Percentiles rank a stretch among this genome's conserved stretches.
Conservation (phyloP, 2,797 vertebrate species). For the Macroramphosus scolopax region DNA sequence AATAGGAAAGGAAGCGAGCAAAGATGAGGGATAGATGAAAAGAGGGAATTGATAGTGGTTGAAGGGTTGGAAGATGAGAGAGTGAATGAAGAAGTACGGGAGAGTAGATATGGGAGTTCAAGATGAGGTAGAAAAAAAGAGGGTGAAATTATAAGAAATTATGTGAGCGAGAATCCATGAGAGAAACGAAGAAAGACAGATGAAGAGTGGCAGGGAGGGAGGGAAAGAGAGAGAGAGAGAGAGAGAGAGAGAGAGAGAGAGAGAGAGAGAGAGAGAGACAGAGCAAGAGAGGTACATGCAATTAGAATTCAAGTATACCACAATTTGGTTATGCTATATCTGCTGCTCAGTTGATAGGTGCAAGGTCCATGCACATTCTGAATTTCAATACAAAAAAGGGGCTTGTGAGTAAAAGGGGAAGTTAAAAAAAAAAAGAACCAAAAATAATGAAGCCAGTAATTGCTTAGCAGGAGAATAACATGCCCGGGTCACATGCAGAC, state of each 20-base stretch:
- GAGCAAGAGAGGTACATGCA: slow-evolving; percentile 90
- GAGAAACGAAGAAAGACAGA: slow-evolving; percentile 2
- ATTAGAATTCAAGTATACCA: slow-evolving; percentile 87
- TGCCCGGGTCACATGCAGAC: slow-evolving; percentile 70
- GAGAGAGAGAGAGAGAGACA: slow-evolving; percentile 66
- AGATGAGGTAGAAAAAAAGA: slow-evolving; percentile 1
- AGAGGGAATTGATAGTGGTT: too few relatives aligned
- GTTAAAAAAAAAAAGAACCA: slow-evolving; percentile 53
- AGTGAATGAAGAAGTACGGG: slow-evolving; percentile 27
- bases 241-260: slow-evolving; percentile 35
- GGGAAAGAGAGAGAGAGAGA: slow-evolving; percentile 21
- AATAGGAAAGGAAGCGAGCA: slow-evolving; percentile 48
- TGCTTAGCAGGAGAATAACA: slow-evolving; percentile 49
- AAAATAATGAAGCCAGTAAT: slow-evolving; percentile 47
- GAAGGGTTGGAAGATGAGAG: slow-evolving; percentile 3
- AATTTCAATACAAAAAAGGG: slow-evolving; percentile 56
- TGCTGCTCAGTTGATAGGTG: slow-evolving; percentile 55
- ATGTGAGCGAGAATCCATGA: not conserved
- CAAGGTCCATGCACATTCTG: slow-evolving; percentile 69
- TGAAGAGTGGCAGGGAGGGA: slow-evolving; percentile 10
- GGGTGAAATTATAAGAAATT: not conserved
- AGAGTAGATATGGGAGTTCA: slow-evolving; percentile 3
- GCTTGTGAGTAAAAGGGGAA: slow-evolving; percentile 56
- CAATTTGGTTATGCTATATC: slow-evolving; percentile 78
- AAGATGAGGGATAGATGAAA: slow-evolving; percentile 49